Base-by-base conservation (phyloP, 2,113 vertebrate species). In the Australoheros scitulus region DNA sequence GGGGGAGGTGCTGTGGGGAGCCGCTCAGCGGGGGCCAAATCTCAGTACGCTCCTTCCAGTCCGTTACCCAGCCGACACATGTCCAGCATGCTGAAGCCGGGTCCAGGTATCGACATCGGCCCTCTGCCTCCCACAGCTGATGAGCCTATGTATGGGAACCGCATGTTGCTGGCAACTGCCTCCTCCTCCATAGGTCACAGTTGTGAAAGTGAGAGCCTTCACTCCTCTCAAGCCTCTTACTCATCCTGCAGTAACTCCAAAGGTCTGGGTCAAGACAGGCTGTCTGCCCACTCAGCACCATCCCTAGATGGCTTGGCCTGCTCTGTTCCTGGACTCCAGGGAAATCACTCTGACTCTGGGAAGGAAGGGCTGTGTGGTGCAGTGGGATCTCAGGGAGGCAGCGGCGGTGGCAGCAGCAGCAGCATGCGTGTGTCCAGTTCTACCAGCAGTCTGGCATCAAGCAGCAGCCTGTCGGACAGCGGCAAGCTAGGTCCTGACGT, bases 371-470 rank as follows among this genome's bases (percentile, higher is more conserved):
- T 82, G 75, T 95, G 92, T 9, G 83, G 93, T 4, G 89, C 93
- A 2, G 88, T 83, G 0, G 84, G 93, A 5, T 94, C 95, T 6
- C 95, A 96, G 36, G 92, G 91, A n/a, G 91, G 87, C 14, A 11
- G 79, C 38, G 36, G 85, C 0, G 92, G 90, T 11, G 90, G 86
- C 34, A 43, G 80, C 63, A 34, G 85, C 1, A 76, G 90, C 59
- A 97, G 95, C 86, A 92, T 96, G 85, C 93, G 95, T 55, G 95
- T 96, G 82, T 96, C 96, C 78, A 95, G 96, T 78, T 98, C 98
- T 22, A 95, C 95, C 63, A 96, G 96, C 92, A 97, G 97, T 88
- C 92, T 98, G 88, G 91, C 95, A 2, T 97, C 97, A 61, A 97
- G 95, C 91, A 95, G 96, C 85, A 96, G 97, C 57, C 95, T 97